These are phyloP conservation scores for Crossaster papposus DNA, from an alignment of 53 echinoderm and acorn worm genomes.

Conservation along the genomic window DNA sequence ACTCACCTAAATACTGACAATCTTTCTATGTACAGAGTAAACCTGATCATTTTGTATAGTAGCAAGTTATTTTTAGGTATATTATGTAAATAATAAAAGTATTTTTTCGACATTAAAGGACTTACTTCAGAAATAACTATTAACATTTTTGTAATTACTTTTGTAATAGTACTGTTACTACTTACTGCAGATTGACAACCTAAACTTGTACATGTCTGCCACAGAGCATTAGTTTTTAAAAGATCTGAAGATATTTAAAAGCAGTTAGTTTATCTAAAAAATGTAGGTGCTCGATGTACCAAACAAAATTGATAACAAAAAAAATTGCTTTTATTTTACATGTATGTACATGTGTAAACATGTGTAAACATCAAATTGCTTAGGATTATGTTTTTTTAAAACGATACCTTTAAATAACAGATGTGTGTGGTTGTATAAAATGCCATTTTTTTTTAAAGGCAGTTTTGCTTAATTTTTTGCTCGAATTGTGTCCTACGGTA, in stretches of 20 bases:
- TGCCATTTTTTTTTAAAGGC: background rate
- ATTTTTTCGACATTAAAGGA: constrained; percentile 43
- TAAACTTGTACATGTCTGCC: background rate
- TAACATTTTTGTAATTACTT: constrained; percentile 29
- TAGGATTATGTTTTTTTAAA: background rate
- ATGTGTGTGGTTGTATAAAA: constrained; percentile 22
- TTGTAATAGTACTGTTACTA: constrained; percentile 15
- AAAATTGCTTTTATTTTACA: background rate
- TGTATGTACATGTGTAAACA: background rate
- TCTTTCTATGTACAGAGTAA: background rate
- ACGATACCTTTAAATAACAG: background rate
- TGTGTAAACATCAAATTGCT: too few relatives aligned
- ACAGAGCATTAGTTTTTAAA: background rate
- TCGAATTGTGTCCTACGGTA: background rate
- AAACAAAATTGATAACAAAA: background rate
- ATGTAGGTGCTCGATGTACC: background rate
- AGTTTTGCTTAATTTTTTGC: background rate
- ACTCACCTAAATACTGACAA: background rate
- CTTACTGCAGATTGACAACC: background rate
- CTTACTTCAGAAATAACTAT: constrained; percentile 22
- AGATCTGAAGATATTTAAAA: background rate
- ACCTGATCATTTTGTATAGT: constrained; percentile 3
- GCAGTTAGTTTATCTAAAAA: background rate
- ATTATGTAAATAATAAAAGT: constrained; percentile 57
- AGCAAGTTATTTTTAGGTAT: constrained; percentile 60